These are phyloP conservation scores for Paracyclopina nana DNA, from an alignment of 1,140 invertebrate genomes.

Conservation along the genomic window DNA sequence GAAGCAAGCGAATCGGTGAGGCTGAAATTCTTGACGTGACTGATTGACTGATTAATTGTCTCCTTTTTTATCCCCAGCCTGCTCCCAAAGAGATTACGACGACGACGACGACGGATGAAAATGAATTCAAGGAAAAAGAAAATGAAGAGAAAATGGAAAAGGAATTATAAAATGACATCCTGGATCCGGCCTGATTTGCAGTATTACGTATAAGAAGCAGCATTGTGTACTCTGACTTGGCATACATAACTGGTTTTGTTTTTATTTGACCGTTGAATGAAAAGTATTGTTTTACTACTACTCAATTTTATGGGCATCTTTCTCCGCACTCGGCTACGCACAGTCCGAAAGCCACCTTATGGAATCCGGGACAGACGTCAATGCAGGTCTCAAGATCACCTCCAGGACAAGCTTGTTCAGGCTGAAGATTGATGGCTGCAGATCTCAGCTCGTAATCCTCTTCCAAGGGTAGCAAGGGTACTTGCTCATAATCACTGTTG, in stretches of 20 bases:
- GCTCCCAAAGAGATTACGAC: too few relatives aligned
- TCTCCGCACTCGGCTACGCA: conserved; percentile 6
- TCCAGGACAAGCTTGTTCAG: conserved; percentile 9
- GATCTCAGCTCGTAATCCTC: too few relatives aligned
- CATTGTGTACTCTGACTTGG: neutral
- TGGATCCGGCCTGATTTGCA: neutral
- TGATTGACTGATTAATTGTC: too few relatives aligned
- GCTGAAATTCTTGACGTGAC: too few relatives aligned
- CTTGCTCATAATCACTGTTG: too few relatives aligned
- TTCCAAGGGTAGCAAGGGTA: too few relatives aligned
- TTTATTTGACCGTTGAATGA: neutral
- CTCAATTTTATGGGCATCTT: conserved; percentile 4
- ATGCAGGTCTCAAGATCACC: conserved; percentile 2
- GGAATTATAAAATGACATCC: neutral
- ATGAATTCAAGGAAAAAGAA: neutral
- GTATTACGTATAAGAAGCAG: neutral
- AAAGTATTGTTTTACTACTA: neutral
- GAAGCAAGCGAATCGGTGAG: too few relatives aligned
- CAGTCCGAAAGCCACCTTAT: neutral
- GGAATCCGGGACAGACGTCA: conserved; percentile 14
- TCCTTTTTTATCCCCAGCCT: too few relatives aligned
- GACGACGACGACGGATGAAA: too few relatives aligned
- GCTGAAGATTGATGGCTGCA: too few relatives aligned
- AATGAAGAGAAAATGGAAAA: neutral
- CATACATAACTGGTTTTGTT: neutral